Evolutionary conservation across 2,888 invertebrate species (phyloP).

Genomic region (Helicoverpa assulta): DNA sequence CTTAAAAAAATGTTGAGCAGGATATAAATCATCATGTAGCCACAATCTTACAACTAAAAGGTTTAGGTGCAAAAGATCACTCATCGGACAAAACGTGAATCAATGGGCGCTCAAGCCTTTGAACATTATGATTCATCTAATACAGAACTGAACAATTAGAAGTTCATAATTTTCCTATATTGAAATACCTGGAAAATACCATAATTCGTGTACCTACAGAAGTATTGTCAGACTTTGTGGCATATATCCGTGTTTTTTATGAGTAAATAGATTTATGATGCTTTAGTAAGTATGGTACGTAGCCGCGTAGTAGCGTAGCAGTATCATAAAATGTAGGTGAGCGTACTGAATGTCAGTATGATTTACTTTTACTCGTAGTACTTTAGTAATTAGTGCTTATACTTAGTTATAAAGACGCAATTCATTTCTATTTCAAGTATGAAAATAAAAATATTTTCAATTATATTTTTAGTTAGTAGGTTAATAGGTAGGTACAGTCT

Average conservation of each 20-base stretch:
- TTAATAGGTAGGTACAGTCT: no score
- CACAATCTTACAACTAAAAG: background rate
- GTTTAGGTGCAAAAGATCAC: background rate
- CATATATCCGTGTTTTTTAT: constrained; percentile 16
- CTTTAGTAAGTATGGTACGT: background rate
- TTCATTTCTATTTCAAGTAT: no score
- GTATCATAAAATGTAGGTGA: background rate
- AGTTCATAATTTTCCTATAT: background rate
- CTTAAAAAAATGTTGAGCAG: no score
- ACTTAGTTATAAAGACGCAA: no score
- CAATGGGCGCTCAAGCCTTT: background rate
- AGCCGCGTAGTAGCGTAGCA: constrained; percentile 7
- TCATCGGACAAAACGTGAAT: background rate
- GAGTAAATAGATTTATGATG: background rate
- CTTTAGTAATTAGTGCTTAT: no score
- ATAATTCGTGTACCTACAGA: constrained; percentile 3
- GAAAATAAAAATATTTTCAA: no score
- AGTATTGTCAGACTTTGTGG: constrained; percentile 21
- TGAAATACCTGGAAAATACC: constrained; percentile 23
- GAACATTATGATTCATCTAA: constrained; percentile 26
- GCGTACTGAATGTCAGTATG: no score
- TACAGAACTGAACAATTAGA: background rate
- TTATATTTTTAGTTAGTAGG: no score
- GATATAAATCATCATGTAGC: no score
- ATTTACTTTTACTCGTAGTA: no score